Evolutionary conservation across 2,797 vertebrate genomes (phyloP).

Genomic region (Phrynocephalus guinanensis): DNA sequence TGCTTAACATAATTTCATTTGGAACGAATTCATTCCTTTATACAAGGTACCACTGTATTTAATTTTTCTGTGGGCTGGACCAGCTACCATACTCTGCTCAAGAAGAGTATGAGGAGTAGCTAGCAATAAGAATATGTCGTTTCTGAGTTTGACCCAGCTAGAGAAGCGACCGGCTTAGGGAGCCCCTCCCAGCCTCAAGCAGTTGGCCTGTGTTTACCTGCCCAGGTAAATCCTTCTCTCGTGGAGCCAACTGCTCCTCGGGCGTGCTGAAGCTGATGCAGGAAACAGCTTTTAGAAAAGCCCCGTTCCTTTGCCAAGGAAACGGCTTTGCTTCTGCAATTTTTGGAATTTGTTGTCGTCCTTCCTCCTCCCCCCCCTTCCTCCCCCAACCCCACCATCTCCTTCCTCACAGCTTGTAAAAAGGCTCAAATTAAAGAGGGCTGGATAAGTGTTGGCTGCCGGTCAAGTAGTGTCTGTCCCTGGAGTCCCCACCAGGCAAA

Average conservation of each 20-base stretch:
- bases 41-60: neutral
- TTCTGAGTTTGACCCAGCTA: too few relatives aligned
- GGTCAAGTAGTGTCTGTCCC: constrained; percentile 10
- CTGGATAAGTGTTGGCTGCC: neutral
- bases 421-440: constrained; percentile 11
- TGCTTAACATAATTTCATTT: too few relatives aligned
- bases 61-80: neutral
- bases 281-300: neutral
- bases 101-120: neutral
- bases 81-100: neutral
- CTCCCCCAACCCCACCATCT: neutral
- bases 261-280: too few relatives aligned
- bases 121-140: neutral
- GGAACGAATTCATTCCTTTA: too few relatives aligned
- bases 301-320: neutral
- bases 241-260: rapidly evolving
- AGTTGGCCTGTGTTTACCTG: too few relatives aligned
- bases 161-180: neutral
- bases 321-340: neutral
- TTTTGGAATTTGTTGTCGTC: neutral
- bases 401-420: constrained; percentile 27
- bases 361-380: neutral
- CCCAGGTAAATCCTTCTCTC: neutral
- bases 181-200: too few relatives aligned
- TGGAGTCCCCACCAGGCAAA: neutral